These are phyloP conservation scores for Platycheirus rosarum DNA, from an alignment of 2,888 invertebrate species.

Conservation along the genomic window DNA sequence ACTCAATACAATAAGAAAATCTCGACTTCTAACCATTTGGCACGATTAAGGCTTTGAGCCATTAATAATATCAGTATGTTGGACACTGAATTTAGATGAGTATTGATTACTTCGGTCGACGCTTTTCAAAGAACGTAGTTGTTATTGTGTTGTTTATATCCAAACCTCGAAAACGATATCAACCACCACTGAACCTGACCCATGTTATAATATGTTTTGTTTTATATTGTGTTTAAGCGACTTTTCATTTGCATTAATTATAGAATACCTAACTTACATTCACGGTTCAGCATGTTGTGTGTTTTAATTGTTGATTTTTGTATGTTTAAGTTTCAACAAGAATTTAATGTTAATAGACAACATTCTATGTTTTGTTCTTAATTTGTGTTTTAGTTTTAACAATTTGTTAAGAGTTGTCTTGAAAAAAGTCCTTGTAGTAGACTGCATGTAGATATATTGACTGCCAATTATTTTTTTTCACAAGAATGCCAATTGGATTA, in stretches of 20 bases:
- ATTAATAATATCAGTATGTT: too few species aligned
- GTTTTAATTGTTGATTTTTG: conserved; percentile 69
- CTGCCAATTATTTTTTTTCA: conserved; percentile 41
- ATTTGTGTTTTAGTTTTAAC: conserved; percentile 33
- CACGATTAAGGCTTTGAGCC: too few species aligned
- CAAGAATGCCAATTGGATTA: conserved; percentile 64
- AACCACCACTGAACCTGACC: conserved; percentile 27
- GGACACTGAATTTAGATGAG: too few species aligned
- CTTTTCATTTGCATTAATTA: conserved; percentile 65
- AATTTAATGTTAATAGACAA: conserved; percentile 16
- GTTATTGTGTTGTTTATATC: too few species aligned
- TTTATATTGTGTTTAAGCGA: conserved; percentile 26
- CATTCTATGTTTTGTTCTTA: conserved; percentile 20
- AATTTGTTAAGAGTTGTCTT: conserved; percentile 50
- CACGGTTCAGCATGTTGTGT: conserved; percentile 72
- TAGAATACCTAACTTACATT: conserved; percentile 46
- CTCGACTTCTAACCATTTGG: too few species aligned
- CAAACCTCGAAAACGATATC: too few species aligned
- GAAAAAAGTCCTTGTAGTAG: conserved; percentile 44
- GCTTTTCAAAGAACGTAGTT: too few species aligned
- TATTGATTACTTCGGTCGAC: too few species aligned
- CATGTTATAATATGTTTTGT: conserved; percentile 43
- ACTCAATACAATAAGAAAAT: too few species aligned
- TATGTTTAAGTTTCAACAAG: conserved; percentile 46
- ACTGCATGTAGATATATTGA: conserved; percentile 65